Conservation (phyloP, 2,888 invertebrate species). For the Thera obeliscata region DNA sequence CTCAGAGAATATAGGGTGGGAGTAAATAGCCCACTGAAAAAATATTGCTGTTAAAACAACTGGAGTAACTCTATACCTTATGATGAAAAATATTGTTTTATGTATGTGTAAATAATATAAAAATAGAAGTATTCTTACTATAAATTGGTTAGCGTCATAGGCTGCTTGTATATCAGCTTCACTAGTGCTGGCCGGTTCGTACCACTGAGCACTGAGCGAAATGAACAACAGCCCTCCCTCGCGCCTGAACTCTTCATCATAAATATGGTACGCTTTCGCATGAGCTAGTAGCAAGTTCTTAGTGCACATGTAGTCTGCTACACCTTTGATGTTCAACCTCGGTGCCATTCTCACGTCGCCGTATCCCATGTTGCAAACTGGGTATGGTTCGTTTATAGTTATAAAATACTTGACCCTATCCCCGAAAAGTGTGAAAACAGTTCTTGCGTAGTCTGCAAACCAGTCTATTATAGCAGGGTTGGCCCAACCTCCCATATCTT, state of each 20-base stretch:
- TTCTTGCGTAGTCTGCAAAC: constrained; percentile 71
- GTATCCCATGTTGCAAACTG: constrained; percentile 69
- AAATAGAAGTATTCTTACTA: background rate
- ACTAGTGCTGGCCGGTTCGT: constrained; percentile 64
- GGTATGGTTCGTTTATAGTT: constrained; percentile 82
- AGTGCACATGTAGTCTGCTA: constrained; percentile 76
- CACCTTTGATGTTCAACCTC: constrained; percentile 61
- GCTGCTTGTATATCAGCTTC: constrained; percentile 68
- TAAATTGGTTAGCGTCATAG: constrained; percentile 73
- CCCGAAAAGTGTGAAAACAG: constrained; percentile 68
- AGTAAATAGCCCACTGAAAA: constrained; percentile 70
- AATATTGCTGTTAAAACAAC: too few relatives aligned
- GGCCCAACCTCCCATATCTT: constrained; percentile 48
- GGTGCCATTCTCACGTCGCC: constrained; percentile 56
- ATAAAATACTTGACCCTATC: constrained; percentile 81
- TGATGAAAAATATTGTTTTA: too few relatives aligned
- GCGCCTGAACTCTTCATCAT: constrained; percentile 60
- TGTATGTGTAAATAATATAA: too few relatives aligned
- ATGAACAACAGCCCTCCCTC: constrained; percentile 70
- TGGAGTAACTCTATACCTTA: too few relatives aligned
- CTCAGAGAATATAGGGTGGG: constrained; percentile 76
- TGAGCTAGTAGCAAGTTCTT: constrained; percentile 82
- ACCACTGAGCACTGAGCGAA: constrained; percentile 82
- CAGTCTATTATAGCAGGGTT: constrained; percentile 69
- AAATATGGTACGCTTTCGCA: constrained; percentile 68